Conservation (phyloP, 2,113 vertebrate species). For the Balaeniceps rex region DNA sequence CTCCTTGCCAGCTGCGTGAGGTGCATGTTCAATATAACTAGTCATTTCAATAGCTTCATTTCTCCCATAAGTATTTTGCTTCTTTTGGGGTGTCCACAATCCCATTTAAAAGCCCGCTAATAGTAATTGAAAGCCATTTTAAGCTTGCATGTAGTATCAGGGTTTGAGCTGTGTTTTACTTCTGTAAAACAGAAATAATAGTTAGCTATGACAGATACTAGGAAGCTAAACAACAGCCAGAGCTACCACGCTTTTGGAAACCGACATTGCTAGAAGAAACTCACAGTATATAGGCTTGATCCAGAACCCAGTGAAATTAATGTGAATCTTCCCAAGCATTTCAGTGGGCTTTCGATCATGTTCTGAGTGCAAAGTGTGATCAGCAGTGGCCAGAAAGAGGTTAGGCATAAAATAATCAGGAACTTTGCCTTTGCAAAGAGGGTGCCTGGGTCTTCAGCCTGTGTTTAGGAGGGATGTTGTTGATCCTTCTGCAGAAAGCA, state of each 20-base stretch:
- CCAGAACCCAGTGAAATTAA: background rate
- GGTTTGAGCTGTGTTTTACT: background rate
- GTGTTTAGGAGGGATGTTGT: background rate
- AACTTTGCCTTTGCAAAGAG: background rate
- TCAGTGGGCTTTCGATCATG: background rate
- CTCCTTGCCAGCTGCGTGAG: background rate
- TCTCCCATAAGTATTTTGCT: background rate
- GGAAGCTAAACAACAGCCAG: background rate
- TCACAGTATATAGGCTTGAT: background rate
- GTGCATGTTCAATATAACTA: background rate
- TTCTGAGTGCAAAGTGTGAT: background rate
- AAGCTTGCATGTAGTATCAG: background rate
- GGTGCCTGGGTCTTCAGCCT: background rate
- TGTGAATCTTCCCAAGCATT: background rate
- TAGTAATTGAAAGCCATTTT: constrained; percentile 29
- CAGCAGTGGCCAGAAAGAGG: background rate
- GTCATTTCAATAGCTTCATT: constrained; percentile 15
- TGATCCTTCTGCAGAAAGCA: background rate
- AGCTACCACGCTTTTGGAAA: background rate
- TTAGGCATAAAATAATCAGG: background rate
- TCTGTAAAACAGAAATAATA: constrained; percentile 10
- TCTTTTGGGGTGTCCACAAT: background rate
- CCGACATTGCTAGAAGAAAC: background rate
- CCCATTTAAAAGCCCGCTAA: constrained; percentile 3
- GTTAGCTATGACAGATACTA: background rate